A percentile compares a stretch with the other conserved stretches of the same genome.
Conservation (phyloP, 2,113 vertebrate species). For the Alces alces region DNA sequence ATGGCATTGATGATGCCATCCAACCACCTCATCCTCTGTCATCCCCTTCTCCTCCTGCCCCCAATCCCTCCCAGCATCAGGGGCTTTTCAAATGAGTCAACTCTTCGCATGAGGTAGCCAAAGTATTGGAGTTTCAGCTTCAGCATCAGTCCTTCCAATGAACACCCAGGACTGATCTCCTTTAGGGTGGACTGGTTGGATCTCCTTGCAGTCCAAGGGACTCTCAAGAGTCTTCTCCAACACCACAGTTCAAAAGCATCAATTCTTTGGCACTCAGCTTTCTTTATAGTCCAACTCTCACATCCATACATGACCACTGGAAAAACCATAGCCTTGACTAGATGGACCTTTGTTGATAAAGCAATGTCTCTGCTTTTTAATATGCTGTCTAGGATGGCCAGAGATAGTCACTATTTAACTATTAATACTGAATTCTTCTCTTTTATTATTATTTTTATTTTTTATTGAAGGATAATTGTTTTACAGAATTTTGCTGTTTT, state of each 20-base stretch:
- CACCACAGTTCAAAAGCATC: not conserved
- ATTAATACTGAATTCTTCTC: not conserved
- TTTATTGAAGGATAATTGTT: not conserved
- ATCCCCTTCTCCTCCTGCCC: not conserved
- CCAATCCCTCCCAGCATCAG: not conserved
- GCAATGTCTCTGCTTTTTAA: not conserved
- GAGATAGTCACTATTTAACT: not conserved
- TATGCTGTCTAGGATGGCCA: not conserved
- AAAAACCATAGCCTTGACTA: not conserved
- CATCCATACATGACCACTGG: not conserved
- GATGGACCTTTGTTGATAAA: not conserved
- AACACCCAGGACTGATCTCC: not conserved
- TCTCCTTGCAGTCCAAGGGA: not conserved
- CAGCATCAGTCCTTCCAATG: not conserved
- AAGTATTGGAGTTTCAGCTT: not conserved
- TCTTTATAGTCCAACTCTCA: not conserved
- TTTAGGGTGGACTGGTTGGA: not conserved
- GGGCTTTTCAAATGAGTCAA: not conserved
- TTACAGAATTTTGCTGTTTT: not conserved
- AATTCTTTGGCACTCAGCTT: fast-evolving
- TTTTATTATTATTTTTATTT: not conserved
- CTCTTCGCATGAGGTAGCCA: not conserved
- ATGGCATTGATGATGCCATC: not conserved
- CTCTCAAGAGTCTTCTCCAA: not conserved
- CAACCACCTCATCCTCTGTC: not conserved